Evolutionary conservation across 1,140 invertebrate species (phyloP).

Genomic region (Drusus annulatus): DNA sequence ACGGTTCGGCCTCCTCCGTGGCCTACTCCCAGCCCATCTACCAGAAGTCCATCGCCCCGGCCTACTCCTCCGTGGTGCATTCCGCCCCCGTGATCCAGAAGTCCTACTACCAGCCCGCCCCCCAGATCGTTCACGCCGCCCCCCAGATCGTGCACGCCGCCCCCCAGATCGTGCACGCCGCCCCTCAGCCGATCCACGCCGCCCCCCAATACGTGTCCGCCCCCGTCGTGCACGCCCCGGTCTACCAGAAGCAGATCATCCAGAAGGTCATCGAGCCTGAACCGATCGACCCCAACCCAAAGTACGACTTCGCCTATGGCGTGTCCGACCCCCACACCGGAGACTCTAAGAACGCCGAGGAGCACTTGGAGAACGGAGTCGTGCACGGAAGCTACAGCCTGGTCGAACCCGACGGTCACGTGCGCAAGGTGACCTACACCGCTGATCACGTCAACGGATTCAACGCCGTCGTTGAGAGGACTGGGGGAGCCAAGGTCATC

Average conservation of each 20-base stretch:
- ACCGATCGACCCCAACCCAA: conserved; percentile 79
- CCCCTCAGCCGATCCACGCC: conserved; percentile 59
- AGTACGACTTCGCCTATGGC: conserved; percentile 81
- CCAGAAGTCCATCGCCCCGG: conserved; percentile 41
- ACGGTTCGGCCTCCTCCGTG: conserved; percentile 39
- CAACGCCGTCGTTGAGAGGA: conserved; percentile 73
- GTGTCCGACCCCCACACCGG: conserved; percentile 81
- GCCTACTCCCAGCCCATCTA: conserved; percentile 30
- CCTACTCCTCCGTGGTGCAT: conserved; percentile 48
- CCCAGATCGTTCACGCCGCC: conserved; percentile 56
- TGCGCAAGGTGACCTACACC: conserved; percentile 74
- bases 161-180: conserved; percentile 56
- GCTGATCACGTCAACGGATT: conserved; percentile 72
- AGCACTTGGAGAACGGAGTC: conserved; percentile 75
- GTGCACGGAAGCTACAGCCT: conserved; percentile 77
- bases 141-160: conserved; percentile 47
- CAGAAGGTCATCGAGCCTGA: conserved; percentile 68
- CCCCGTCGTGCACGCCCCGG: conserved; percentile 61
- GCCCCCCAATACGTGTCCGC: conserved; percentile 60
- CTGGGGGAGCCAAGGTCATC: conserved; percentile 66
- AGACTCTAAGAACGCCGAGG: conserved; percentile 77
- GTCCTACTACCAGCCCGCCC: conserved; percentile 36
- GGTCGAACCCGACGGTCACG: conserved; percentile 77
- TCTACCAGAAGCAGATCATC: conserved; percentile 59
- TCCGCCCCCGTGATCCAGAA: conserved; percentile 51